phyloP scores from a whole-genome alignment of 2,888 invertebrate species.

The Mellilla xanthometata region DNA sequence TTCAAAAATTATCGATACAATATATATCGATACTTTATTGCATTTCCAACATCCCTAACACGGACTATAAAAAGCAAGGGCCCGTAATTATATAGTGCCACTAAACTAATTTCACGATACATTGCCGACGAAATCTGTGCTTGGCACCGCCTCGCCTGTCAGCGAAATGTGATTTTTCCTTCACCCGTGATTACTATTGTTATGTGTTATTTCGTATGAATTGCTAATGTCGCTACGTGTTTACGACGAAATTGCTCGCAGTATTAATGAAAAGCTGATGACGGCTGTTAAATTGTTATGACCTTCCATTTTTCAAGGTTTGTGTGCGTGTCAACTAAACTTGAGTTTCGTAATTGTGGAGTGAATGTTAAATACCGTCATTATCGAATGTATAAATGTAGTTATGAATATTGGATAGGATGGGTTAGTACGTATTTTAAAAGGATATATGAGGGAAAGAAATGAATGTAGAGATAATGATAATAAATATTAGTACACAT shows the following conservation, averaged over 20 bases:
- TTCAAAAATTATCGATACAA: too few species aligned
- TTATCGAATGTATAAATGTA: conserved; percentile 21
- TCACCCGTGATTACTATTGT: conserved; percentile 76
- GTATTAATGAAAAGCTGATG: conserved; percentile 59
- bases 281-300: conserved; percentile 48
- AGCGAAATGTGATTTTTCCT: conserved; percentile 73
- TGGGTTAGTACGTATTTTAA: too few species aligned
- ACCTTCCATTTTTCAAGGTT: conserved; percentile 53
- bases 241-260: conserved; percentile 52
- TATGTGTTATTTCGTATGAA: conserved; percentile 76
- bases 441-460: too few species aligned
- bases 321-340: conserved; percentile 33
- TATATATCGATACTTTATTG: too few species aligned
- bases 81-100: conserved; percentile 82
- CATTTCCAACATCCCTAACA: too few species aligned
- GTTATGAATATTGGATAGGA: neutral
- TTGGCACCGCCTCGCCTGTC: conserved; percentile 74
- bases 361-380: conserved; percentile 24
- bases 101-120: conserved; percentile 83
- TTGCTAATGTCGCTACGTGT: conserved; percentile 64
- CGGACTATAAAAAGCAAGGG: conserved; percentile 78
- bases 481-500: too few species aligned
- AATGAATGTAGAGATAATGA: too few species aligned
- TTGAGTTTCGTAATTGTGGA: conserved; percentile 39
- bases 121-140: conserved; percentile 81